Evolutionary conservation across 2,888 invertebrate species (phyloP).

Genomic region (Cryptocheilus praepositus): DNA sequence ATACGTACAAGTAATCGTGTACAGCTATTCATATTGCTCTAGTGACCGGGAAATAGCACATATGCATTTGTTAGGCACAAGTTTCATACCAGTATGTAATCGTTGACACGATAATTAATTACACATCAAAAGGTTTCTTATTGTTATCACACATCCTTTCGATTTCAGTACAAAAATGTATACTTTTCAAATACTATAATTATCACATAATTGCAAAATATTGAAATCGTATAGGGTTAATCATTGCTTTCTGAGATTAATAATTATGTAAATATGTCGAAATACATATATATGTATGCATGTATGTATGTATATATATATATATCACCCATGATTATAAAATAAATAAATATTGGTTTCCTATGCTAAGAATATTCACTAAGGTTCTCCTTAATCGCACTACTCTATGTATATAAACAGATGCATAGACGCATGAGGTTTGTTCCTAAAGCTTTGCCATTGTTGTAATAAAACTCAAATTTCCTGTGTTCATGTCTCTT

Average conservation of each 20-base stretch:
- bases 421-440: too few species aligned
- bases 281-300: constrained; percentile 14
- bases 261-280: constrained; percentile 43
- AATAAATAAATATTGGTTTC: too few species aligned
- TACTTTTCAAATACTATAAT: constrained; percentile 55
- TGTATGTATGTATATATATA: constrained; percentile 15
- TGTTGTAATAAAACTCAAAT: too few species aligned
- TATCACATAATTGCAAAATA: constrained; percentile 56
- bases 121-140: constrained; percentile 19
- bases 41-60: constrained; percentile 25
- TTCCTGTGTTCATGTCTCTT: too few species aligned
- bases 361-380: too few species aligned
- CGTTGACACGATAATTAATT: constrained; percentile 19
- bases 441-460: too few species aligned
- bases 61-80: constrained; percentile 43
- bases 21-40: constrained; percentile 44
- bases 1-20: constrained; percentile 25
- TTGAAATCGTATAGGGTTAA: constrained; percentile 33
- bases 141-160: constrained; percentile 42
- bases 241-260: constrained; percentile 57
- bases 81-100: constrained; percentile 25
- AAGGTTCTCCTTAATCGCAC: too few species aligned
- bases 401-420: too few species aligned
- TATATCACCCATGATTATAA: not conserved
- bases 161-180: constrained; percentile 27